Conservation (phyloP, 2,888 invertebrate genomes). For the Seladonia tumulorum region DNA sequence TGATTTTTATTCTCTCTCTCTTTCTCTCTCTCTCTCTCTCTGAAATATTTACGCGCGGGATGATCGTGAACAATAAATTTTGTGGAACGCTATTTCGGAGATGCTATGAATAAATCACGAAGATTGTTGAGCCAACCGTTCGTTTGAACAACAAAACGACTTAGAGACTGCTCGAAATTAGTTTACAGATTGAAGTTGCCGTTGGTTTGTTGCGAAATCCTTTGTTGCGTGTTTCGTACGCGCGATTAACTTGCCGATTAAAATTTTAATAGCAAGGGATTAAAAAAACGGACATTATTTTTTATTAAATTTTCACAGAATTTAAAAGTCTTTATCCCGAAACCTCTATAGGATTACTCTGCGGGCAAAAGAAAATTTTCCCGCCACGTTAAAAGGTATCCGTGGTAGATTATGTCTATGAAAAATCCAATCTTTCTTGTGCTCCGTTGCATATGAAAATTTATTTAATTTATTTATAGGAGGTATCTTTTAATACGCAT, state of each 20-base stretch:
- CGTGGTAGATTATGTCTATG: neutral
- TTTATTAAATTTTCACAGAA: neutral
- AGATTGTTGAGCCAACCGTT: neutral
- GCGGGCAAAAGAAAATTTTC: neutral
- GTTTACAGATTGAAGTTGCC: neutral
- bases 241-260: neutral
- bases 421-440: neutral
- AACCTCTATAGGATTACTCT: neutral
- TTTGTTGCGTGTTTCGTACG: neutral
- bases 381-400: neutral
- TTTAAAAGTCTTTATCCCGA: neutral
- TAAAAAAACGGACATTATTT: neutral
- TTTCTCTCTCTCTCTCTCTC: neutral
- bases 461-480: neutral
- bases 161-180: neutral
- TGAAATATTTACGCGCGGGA: conserved; percentile 21
- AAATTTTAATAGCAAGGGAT: neutral
- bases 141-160: neutral
- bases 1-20: conserved; percentile 30
- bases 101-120: neutral
- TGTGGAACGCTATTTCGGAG: neutral
- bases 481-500: neutral
- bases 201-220: neutral
- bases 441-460: neutral
- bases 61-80: conserved; percentile 35